Percentiles rank a stretch among this genome's conserved stretches.
Evolutionary conservation across 92 coral and sea anemone species (phyloP).

Genomic region (Actinostola sp.): DNA sequence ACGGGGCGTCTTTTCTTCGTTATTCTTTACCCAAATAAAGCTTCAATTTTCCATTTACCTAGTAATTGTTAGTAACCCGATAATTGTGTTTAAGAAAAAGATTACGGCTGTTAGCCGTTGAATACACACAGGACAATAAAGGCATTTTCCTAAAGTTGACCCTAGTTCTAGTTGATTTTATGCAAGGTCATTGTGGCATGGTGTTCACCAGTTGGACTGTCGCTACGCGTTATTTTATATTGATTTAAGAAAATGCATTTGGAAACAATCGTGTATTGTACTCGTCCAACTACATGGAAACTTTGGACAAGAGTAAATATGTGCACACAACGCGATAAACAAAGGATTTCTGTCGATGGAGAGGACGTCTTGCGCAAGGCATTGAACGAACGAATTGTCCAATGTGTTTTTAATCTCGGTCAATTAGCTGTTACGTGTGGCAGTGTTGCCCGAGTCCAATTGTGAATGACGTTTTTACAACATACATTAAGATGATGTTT

Average conservation of each 20-base stretch:
- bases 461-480: slow-evolving; percentile 17
- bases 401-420: slow-evolving; percentile 1
- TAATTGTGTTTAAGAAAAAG: slow-evolving; percentile 28
- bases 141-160: slow-evolving; percentile 23
- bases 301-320: slow-evolving; percentile 61
- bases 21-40: background rate
- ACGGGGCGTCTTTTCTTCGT: background rate
- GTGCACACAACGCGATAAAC: slow-evolving; percentile 46
- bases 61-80: slow-evolving; percentile 23
- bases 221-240: slow-evolving; percentile 13
- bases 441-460: slow-evolving; percentile 10
- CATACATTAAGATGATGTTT: slow-evolving; percentile 28
- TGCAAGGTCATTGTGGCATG: slow-evolving; percentile 21
- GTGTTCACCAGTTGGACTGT: slow-evolving; percentile 31
- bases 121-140: slow-evolving; percentile 32
- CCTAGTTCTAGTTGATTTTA: slow-evolving; percentile 22
- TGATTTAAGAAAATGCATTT: slow-evolving; percentile 60
- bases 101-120: slow-evolving; percentile 23
- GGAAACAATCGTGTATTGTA: slow-evolving; percentile 59
- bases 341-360: slow-evolving; percentile 39
- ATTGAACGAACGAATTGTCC: background rate
- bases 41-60: slow-evolving; percentile 7
- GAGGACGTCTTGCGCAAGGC: slow-evolving; percentile 17
- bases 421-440: slow-evolving; percentile 7
- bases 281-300: slow-evolving; percentile 29